phyloP scores from a whole-genome alignment of 2,797 vertebrate genomes.

The Euphonia xanthogaster region DNA sequence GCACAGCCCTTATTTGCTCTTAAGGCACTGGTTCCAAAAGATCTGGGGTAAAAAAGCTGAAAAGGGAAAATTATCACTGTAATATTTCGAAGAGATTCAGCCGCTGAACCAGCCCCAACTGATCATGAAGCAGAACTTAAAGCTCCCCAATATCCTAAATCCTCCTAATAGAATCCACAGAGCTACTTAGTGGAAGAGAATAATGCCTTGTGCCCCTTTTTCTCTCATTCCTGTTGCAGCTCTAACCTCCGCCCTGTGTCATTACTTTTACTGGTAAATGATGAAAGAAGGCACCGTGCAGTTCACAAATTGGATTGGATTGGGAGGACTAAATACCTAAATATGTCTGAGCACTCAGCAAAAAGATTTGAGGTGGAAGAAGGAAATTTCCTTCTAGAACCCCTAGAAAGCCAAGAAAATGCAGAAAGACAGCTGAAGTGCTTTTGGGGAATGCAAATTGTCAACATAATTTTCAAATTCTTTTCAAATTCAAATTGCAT shows the following conservation, averaged over 20 bases:
- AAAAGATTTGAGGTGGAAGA: neutral
- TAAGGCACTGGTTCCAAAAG: neutral
- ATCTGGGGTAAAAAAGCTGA: neutral
- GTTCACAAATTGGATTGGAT: neutral
- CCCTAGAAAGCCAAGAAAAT: slow-evolving; percentile 2
- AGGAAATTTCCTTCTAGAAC: slow-evolving; percentile 28
- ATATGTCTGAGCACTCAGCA: neutral
- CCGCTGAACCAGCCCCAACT: neutral
- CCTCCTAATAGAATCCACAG: slow-evolving; percentile 7
- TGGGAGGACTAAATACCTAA: slow-evolving; percentile 19
- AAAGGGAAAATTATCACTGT: neutral
- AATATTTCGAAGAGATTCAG: slow-evolving; percentile 1
- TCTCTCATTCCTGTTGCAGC: neutral
- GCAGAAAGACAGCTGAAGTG: slow-evolving; percentile 17
- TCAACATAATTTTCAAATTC: slow-evolving; percentile 39
- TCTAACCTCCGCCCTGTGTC: neutral
- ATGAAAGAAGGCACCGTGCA: neutral
- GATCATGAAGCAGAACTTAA: slow-evolving; percentile 15
- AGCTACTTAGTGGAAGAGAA: slow-evolving; percentile 15
- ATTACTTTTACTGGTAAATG: neutral
- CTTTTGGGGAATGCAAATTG: slow-evolving; percentile 34
- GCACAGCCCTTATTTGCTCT: neutral
- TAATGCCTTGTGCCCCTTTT: slow-evolving; percentile 12
- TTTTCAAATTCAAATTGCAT: slow-evolving; percentile 58
- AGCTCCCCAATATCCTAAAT: slow-evolving; percentile 28